These are phyloP conservation scores for Scaptomyza tumidula DNA, from an alignment of 2,888 invertebrate genomes.

Conservation along the genomic window DNA sequence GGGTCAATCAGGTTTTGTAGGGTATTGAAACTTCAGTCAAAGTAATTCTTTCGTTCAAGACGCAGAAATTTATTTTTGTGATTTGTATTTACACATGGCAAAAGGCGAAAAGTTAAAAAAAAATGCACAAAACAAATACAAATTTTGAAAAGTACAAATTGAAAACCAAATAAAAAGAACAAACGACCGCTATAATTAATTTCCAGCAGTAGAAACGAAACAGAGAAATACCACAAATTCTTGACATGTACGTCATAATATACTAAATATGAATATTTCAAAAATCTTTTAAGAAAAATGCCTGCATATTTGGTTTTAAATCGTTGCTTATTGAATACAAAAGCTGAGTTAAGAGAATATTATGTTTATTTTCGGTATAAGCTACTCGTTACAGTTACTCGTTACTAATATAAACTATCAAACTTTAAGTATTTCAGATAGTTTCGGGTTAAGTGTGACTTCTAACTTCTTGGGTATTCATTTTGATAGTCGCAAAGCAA, in stretches of 20 bases:
- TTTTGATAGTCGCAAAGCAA: no score
- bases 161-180: slow-evolving; percentile 25
- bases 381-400: background rate
- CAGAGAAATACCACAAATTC: slow-evolving; percentile 43
- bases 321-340: no score
- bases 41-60: background rate
- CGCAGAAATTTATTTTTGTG: slow-evolving; percentile 17
- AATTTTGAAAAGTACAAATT: slow-evolving; percentile 2
- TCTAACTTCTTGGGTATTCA: no score
- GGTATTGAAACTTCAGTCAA: background rate
- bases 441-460: no score
- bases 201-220: slow-evolving; percentile 33
- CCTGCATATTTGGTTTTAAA: no score
- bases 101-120: slow-evolving; percentile 17
- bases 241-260: slow-evolving; percentile 35
- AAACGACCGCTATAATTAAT: slow-evolving; percentile 19
- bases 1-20: background rate
- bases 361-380: background rate
- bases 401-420: background rate
- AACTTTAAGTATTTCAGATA: no score
- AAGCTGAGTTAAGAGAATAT: background rate
- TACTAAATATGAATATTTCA: background rate
- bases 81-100: slow-evolving; percentile 37
- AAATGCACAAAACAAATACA: background rate
- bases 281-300: background rate